A percentile compares a stretch with the other conserved stretches of the same genome.
Conservation (phyloP, 2,888 invertebrate genomes). For the Pseudococcus viburni region DNA sequence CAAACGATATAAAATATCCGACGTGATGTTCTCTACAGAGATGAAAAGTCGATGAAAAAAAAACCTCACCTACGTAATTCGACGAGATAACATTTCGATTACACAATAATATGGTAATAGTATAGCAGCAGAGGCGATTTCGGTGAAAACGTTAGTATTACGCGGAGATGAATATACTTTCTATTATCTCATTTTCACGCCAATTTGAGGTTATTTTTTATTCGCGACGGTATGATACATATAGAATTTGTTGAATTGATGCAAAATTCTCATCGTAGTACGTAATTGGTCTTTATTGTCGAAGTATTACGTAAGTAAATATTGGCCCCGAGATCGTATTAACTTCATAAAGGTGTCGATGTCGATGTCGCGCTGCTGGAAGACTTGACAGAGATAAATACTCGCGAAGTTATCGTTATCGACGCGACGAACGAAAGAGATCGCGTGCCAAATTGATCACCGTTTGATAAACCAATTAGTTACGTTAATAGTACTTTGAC, state of each 20-base stretch:
- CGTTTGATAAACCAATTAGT: conserved; percentile 40
- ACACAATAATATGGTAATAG: background rate
- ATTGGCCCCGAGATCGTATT: background rate
- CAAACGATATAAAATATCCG: too few relatives aligned
- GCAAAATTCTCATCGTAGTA: background rate
- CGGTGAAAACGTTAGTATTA: background rate
- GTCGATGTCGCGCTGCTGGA: background rate
- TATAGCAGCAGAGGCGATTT: conserved; percentile 7
- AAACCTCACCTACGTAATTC: too few relatives aligned
- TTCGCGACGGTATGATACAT: background rate
- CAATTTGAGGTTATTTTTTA: conserved; percentile 3
- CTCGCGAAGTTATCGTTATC: background rate
- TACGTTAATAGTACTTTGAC: conserved; percentile 4
- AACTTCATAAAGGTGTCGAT: background rate
- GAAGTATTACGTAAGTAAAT: background rate
- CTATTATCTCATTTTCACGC: conserved; percentile 46
- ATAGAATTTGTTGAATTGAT: background rate
- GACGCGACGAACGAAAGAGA: conserved; percentile 12
- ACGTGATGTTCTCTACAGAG: too few relatives aligned
- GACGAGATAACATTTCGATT: background rate
- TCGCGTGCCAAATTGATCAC: conserved; percentile 26
- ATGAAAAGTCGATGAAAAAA: too few relatives aligned
- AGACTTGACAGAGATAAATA: conserved; percentile 12
- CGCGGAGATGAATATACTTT: conserved; percentile 29
- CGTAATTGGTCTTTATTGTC: background rate